phyloP scores from a whole-genome alignment of 2,888 invertebrate genomes.

The Ectemnius cavifrons region DNA sequence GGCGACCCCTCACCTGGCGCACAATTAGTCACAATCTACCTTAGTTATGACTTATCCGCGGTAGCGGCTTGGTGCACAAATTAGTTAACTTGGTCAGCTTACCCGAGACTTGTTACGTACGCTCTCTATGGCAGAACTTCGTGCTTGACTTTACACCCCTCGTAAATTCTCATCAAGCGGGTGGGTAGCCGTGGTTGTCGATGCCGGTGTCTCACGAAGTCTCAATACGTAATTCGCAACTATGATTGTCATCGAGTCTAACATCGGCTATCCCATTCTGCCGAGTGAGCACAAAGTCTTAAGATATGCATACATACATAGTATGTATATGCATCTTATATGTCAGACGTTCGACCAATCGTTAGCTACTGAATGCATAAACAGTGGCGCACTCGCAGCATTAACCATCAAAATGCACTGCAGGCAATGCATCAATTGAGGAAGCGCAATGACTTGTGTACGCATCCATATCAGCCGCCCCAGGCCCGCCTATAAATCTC shows the following conservation, averaged over 20 bases:
- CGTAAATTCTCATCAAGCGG: conserved; percentile 71
- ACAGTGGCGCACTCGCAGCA: no score
- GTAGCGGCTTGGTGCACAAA: conserved; percentile 71
- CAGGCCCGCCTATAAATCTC: neutral
- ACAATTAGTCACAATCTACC: conserved; percentile 77
- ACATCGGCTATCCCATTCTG: no score
- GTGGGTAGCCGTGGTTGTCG: conserved; percentile 46
- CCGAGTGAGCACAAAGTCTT: no score
- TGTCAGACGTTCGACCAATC: no score
- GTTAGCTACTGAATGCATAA: neutral
- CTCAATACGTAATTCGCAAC: no score
- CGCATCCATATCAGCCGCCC: conserved; percentile 1
- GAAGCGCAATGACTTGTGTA: no score
- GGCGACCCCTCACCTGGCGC: conserved; percentile 56
- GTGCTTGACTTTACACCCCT: conserved; percentile 60
- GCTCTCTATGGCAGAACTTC: conserved; percentile 55
- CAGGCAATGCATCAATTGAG: no score
- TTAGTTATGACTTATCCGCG: conserved; percentile 76
- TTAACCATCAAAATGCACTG: no score
- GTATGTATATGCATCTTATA: no score
- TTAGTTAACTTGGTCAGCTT: conserved; percentile 76
- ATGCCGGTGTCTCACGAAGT: conserved; percentile 28
- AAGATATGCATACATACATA: no score
- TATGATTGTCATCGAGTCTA: no score
- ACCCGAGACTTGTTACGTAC: conserved; percentile 64